Base-by-base conservation (phyloP, 2,113 vertebrate genomes). In the Lates calcarifer region DNA sequence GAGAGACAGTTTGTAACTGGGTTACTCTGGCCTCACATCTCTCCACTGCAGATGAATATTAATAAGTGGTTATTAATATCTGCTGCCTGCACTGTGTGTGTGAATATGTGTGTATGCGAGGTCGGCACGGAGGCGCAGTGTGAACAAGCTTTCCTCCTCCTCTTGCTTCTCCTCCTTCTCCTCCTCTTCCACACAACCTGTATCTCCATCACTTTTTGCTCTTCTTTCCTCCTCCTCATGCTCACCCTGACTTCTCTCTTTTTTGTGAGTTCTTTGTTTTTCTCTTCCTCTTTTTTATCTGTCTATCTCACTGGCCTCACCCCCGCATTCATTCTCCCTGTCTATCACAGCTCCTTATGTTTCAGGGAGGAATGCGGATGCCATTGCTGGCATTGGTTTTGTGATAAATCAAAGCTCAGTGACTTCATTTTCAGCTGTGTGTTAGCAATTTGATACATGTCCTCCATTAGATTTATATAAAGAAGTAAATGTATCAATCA, bases 61-160 rank as follows among this genome's bases (percentile, higher is more conserved):
- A 94, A 94, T 92, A 88, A 89, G 90, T 73, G 82, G 93, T 92
- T 95, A 94, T 94, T 94, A 94, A 94, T 93, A 94, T 92, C 93
- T 89, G 86, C 85, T 89, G 90, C 89, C 83, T 92, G 88, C 77
- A 37, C 89, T 66, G 73, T 74, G 83, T 51, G 81, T 72, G 71
- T 87, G 78, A 80, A 63, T 80, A 56, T 82, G 74, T 81, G 85
- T 84, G 81, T 81, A 71, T 81, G 85, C 64, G 49, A 84, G 88
- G 87, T 89, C 76, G 77, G 47, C 79, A 81, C 49, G 73, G 85
- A 91, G 87, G 88, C 82, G 81, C 91, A 75, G 78, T 18, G 81
- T 63, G 77, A 91, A 82, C 85, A 55, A 79, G 75, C 81, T 75
- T 56, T 71, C 88, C 71, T 84, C 78, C 73, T 68, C 67, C 61